Percentiles rank a stretch among this genome's conserved stretches.
Conservation (phyloP, 2,888 invertebrate species). For the Lucinisca nassula region DNA sequence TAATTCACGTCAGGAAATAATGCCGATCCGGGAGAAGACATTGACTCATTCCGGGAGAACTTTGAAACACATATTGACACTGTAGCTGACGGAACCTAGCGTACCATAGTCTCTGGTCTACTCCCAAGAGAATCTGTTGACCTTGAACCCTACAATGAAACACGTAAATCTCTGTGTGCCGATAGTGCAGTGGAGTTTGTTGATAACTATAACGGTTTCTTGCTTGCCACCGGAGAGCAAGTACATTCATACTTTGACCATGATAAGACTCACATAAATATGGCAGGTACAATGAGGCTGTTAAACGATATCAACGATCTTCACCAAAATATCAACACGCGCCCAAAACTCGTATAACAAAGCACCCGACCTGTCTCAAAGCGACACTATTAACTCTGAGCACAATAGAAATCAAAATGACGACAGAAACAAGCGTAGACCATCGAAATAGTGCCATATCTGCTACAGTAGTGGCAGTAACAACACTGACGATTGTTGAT, state of each 20-base stretch:
- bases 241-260: neutral
- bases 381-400: neutral
- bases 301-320: neutral
- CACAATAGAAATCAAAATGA: too few relatives aligned
- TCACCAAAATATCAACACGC: neutral
- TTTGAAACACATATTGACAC: neutral
- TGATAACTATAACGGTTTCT: neutral
- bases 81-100: neutral
- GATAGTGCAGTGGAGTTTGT: neutral
- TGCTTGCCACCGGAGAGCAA: neutral
- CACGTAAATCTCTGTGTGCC: neutral
- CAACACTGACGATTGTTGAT: neutral
- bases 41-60: neutral
- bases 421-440: neutral
- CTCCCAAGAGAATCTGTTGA: neutral
- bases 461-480: neutral
- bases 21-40: neutral
- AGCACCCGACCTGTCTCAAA: neutral
- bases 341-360: neutral
- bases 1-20: neutral
- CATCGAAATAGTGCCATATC: neutral
- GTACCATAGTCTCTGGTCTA: neutral
- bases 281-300: neutral
- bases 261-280: neutral
- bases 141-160: neutral